Evolutionary conservation across 2,797 vertebrate species (phyloP), one percentile per base, ranked within the genome.

Genomic region (Streptopelia turtur): DNA sequence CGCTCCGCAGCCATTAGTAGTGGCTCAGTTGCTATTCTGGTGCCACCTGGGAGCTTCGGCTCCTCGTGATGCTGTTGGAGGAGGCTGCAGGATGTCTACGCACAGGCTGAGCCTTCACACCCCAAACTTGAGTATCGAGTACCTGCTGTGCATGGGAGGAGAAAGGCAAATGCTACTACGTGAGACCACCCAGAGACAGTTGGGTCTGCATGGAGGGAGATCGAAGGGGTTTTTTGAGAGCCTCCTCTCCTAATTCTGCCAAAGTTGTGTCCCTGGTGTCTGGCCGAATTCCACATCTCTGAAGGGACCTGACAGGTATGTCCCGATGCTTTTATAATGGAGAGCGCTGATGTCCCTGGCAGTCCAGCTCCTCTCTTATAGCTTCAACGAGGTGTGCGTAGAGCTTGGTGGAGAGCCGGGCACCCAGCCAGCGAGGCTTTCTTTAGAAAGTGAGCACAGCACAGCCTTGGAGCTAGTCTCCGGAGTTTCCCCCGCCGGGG

Each of bases 1-100:
- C 31, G 78, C 10, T 45, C 20, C 6, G 91, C 84, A 94, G 82
- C 94, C 91, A 47, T 94, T 77, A 75, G 85, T 22, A 12, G 30
- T 79, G 39, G 74, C 70, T 93, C 0, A 0, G n/a, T 61, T 77
- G 66, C 86, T 85, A 6, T 68, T 80, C 75, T 85, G 71, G 55
- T 92, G 50, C 75, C 78, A 55, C 23, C 77, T 23, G 35, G 5
- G 57, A 81, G 47, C 37, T 84, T 68, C 41, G 50, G 80, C 77
- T 86, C 65, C 74, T 20, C 79, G 81, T 59, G 55, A 45, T 56
- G 28, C 13, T 6, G 2, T 4, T 10, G 55, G 49, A 83, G 61
- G 60, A 74, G 47, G 13, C 60, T 30, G 45, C 69, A 24, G 69
- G 30, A 11, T 57, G 69, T 30, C 49, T 59, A 2, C 0, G 1